Evolutionary conservation across 2,113 vertebrate species (phyloP).

Genomic region (Marcusenius ussheri): DNA sequence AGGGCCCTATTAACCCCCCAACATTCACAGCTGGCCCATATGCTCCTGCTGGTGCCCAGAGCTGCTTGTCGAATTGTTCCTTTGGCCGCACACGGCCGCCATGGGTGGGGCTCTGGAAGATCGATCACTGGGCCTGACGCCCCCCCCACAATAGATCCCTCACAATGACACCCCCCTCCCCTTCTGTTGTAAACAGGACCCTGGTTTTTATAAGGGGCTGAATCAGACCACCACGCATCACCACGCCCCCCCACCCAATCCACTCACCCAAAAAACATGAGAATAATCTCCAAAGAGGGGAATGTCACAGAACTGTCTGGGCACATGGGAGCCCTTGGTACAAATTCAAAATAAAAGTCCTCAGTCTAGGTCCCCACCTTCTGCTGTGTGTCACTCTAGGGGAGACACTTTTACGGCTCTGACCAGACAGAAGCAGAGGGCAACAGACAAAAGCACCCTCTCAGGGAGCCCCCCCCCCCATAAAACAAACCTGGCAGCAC

Average conservation of each 20-base stretch:
- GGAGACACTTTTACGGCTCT: slow-evolving; percentile 18
- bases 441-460: slow-evolving; percentile 21
- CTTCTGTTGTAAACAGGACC: slow-evolving; percentile 28
- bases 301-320: not conserved
- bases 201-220: slow-evolving; percentile 41
- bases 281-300: slow-evolving; percentile 10
- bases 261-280: not conserved
- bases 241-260: not conserved
- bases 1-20: slow-evolving; percentile 48
- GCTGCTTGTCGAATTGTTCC: slow-evolving; percentile 52
- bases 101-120: slow-evolving; percentile 38
- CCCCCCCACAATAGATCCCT: slow-evolving; percentile 27
- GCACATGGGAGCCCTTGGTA: slow-evolving; percentile 11
- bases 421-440: slow-evolving; percentile 26
- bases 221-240: slow-evolving; percentile 44
- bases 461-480: not conserved
- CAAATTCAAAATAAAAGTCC: slow-evolving; percentile 20
- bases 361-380: slow-evolving; percentile 18
- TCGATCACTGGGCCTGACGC: slow-evolving; percentile 27
- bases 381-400: not conserved
- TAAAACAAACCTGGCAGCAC: slow-evolving; percentile 35
- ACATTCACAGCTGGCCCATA: slow-evolving; percentile 59
- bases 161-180: slow-evolving; percentile 37
- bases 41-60: slow-evolving; percentile 53
- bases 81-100: slow-evolving; percentile 51